phyloP scores from a whole-genome alignment of 1,140 invertebrate species.

The Drosophila hydei region DNA sequence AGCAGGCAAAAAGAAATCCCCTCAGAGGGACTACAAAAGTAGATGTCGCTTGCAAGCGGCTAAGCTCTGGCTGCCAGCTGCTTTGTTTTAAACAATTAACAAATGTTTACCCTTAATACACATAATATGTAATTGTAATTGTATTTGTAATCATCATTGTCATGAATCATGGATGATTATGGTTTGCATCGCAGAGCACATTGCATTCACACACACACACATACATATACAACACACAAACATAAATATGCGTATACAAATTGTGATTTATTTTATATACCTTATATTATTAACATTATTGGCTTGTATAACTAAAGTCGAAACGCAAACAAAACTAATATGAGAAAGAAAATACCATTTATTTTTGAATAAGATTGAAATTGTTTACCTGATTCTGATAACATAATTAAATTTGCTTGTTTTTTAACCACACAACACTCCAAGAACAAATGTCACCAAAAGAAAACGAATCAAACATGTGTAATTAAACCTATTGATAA shows the following conservation, averaged over 20 bases:
- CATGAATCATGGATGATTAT: conserved; percentile 38
- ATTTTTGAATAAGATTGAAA: conserved; percentile 41
- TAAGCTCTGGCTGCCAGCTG: conserved; percentile 68
- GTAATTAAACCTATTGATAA: conserved; percentile 28
- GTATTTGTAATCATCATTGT: conserved; percentile 45
- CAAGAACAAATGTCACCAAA: conserved; percentile 24
- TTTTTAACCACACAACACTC: conserved; percentile 30
- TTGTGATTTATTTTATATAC: conserved; percentile 81
- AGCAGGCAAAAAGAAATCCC: conserved; percentile 20
- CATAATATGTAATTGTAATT: conserved; percentile 58
- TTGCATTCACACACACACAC: conserved; percentile 33
- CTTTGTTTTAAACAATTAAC: conserved; percentile 80
- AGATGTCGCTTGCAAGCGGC: conserved; percentile 26
- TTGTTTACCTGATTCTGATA: conserved; percentile 60
- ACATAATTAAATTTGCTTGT: conserved; percentile 20
- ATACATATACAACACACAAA: conserved; percentile 54
- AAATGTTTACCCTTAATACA: conserved; percentile 73
- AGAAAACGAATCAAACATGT: conserved; percentile 8
- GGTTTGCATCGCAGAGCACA: conserved; percentile 28
- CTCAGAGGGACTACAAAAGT: conserved; percentile 17
- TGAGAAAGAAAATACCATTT: conserved; percentile 22
- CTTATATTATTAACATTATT: conserved; percentile 67
- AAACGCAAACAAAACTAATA: conserved; percentile 48
- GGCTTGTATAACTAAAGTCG: conserved; percentile 48
- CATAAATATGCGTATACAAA: conserved; percentile 74